Percentiles rank a stretch among this genome's conserved stretches.
Evolutionary conservation across 30 jellyfish, hydroid and myxozoan genomes (phyloP).

Genomic region (Cassiopea andromeda): DNA sequence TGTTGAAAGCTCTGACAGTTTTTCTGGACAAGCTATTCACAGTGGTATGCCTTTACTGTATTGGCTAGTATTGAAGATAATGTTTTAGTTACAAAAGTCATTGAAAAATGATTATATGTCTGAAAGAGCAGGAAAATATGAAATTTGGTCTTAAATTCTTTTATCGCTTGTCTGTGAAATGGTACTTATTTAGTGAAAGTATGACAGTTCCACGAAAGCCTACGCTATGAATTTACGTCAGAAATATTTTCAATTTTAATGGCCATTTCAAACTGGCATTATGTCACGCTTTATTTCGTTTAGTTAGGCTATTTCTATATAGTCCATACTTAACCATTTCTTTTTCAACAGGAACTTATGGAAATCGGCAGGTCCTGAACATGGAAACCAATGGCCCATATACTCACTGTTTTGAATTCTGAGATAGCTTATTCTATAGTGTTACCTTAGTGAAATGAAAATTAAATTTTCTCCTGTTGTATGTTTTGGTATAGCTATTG

Average conservation of each 20-base stretch:
- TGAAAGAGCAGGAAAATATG: too few relatives aligned
- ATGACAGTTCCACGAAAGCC: too few relatives aligned
- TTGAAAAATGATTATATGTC: too few relatives aligned
- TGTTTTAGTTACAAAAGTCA: too few relatives aligned
- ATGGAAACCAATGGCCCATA: constrained; percentile 96
- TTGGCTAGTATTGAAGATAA: background rate
- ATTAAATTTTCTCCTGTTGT: background rate
- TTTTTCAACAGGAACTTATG: constrained; percentile 78
- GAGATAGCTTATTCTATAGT: background rate
- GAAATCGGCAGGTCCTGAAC: constrained; percentile 83
- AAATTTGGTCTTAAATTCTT: too few relatives aligned
- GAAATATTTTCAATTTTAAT: too few relatives aligned
- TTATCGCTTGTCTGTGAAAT: too few relatives aligned
- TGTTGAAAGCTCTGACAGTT: constrained; percentile 21
- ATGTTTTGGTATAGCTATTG: background rate
- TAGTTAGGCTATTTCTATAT: background rate
- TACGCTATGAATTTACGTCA: too few relatives aligned
- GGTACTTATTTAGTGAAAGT: too few relatives aligned
- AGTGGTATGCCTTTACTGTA: background rate
- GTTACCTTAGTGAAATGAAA: background rate
- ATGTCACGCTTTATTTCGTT: background rate
- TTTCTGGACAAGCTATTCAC: background rate
- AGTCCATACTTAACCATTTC: too few relatives aligned
- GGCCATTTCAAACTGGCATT: too few relatives aligned
- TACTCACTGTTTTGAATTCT: constrained; percentile 81